Evolutionary conservation across 2,888 invertebrate species (phyloP), one percentile per base, ranked within the genome.

Genomic region (Acronicta aceris): DNA sequence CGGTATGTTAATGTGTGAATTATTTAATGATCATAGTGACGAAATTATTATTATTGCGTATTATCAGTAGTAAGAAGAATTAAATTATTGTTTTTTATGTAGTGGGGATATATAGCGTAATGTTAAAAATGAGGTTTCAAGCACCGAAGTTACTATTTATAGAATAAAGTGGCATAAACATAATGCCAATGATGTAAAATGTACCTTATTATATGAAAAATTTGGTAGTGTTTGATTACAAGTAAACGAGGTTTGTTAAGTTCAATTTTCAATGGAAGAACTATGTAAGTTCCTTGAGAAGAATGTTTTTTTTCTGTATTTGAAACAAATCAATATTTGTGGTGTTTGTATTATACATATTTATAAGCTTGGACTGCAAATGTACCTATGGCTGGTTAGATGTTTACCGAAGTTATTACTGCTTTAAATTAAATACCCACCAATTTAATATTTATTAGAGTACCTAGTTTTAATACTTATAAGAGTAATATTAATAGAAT

Each of bases 1-100:
- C 68, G 15, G 58, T 82, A 30, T 84, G 84, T 72, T 83, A 76
- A 67, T 40, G 41, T 43, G 49, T 45, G 17, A 5, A 55, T 15
- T 27, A 16, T 52, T 48, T 36, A 49, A 40, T 56, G 21, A 54
- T 41, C 25, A 46, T 17, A 46, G 15, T 36, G 36, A 51, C 38
- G 38, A 61, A 54, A 36, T 13, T n/a, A 33, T 33, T 33, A 10
- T 33, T 38, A 63, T 6, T 47, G 45, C 36, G 67, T 67, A 60
- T 65, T 60, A 49, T 4, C 27, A 52, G 0, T 27, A 43, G 13
- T 54, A 48, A 59, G 30, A 17, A 45, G 42, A 52, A 25, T 42
- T 61, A 61, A 61, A 51, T 74, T 71, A 69, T 74, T 68, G 30
- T 54, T 33, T 21, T n/a, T 33, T 33, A 54, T 33, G 17, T 46